These are phyloP conservation scores for Zosterops pallidus DNA, from an alignment of 2,113 vertebrate species.

Conservation along the genomic window DNA sequence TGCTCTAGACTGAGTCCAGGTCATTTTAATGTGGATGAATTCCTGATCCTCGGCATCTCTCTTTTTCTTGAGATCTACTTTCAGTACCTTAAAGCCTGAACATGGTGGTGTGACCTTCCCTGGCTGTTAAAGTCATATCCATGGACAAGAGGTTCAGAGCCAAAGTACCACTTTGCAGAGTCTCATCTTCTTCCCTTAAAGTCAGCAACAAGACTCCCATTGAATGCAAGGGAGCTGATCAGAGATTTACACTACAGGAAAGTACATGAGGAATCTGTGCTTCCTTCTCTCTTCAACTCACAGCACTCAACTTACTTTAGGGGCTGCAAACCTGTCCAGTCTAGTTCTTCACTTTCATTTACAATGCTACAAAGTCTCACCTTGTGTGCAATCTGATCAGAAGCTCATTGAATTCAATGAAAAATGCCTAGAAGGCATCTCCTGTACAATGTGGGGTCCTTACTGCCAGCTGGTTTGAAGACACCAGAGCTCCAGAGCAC, in stretches of 20 bases:
- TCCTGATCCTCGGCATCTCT: neutral
- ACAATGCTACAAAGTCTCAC: neutral
- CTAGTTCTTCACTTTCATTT: neutral
- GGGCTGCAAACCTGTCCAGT: neutral
- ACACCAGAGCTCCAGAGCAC: neutral
- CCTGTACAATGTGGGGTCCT: neutral
- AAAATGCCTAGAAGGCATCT: neutral
- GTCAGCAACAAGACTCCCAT: fast-evolving
- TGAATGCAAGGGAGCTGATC: neutral
- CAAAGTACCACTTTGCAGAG: neutral
- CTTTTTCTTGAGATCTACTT: fast-evolving
- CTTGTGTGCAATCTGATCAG: neutral
- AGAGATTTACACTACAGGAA: neutral
- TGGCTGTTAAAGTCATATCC: neutral
- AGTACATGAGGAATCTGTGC: neutral
- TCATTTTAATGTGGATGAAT: neutral
- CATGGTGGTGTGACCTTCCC: neutral
- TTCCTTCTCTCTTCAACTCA: neutral
- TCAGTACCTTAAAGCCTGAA: neutral
- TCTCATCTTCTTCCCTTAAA: neutral
- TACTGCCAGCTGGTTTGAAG: neutral
- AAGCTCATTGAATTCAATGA: neutral
- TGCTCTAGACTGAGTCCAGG: neutral
- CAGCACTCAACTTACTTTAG: neutral
- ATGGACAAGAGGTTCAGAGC: neutral